Percentiles rank a stretch among this genome's conserved stretches.
Evolutionary conservation across 2,113 vertebrate species (phyloP).

Genomic region (Chionodraco myersi): DNA sequence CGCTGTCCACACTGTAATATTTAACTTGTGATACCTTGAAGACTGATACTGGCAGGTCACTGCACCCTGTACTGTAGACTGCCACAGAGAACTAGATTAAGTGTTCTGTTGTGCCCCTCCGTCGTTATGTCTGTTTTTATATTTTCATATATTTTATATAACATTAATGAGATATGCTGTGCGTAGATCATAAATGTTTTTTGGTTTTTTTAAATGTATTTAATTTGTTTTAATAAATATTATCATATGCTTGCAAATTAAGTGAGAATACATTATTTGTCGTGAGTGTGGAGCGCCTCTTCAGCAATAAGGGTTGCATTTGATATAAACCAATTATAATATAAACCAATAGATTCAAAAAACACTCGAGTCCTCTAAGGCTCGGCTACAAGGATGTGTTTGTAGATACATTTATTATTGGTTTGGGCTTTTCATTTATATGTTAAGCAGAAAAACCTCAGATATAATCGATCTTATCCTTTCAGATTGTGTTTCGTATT

Average conservation of each 20-base stretch:
- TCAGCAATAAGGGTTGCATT: background rate
- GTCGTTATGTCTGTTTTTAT: constrained; percentile 12
- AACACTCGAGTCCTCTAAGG: no score
- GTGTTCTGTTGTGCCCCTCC: background rate
- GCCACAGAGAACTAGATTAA: background rate
- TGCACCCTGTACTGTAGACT: background rate
- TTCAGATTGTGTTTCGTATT: background rate
- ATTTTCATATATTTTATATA: constrained; percentile 34
- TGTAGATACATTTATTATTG: no score
- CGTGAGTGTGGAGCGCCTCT: background rate
- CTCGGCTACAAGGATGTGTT: no score
- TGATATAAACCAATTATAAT: no score
- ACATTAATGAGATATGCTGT: constrained; percentile 47
- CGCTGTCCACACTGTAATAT: background rate
- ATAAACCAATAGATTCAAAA: no score
- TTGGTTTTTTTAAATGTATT: constrained; percentile 4
- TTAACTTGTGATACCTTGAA: background rate
- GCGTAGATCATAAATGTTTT: constrained; percentile 35
- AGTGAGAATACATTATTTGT: background rate
- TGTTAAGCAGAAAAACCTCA: no score
- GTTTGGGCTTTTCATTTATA: no score
- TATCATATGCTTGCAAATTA: background rate
- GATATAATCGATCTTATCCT: background rate
- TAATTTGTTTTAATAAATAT: constrained; percentile 59
- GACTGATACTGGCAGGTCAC: no score